phyloP scores from a whole-genome alignment of 1,140 invertebrate species.

The Venustaconcha ellipsiformis region DNA sequence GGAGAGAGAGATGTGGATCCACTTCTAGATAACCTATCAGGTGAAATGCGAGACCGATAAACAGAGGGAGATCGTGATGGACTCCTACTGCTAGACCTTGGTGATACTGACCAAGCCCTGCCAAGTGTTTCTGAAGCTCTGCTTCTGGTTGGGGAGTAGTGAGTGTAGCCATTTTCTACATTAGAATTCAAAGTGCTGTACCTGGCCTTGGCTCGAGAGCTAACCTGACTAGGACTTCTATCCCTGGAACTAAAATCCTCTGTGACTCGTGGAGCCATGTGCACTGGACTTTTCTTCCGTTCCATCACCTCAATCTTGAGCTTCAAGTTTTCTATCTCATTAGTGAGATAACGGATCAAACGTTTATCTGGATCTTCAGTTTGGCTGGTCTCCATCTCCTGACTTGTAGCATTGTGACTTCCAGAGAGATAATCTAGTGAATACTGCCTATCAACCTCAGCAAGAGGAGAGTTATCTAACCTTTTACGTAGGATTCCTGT shows the following conservation, averaged over 20 bases:
- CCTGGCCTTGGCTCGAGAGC: constrained; percentile 28
- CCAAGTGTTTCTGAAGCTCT: constrained; percentile 20
- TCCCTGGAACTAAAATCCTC: constrained; percentile 16
- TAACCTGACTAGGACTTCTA: constrained; percentile 25
- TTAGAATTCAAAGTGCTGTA: constrained; percentile 8
- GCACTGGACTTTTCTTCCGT: constrained; percentile 20
- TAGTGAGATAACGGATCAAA: constrained; percentile 37
- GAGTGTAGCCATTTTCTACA: constrained; percentile 11
- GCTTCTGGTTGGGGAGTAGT: constrained; percentile 24
- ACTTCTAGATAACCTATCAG: not conserved
- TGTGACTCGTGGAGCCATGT: constrained; percentile 11
- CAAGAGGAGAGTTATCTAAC: too few relatives aligned
- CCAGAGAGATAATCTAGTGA: too few relatives aligned
- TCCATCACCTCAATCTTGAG: constrained; percentile 46
- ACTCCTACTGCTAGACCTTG: constrained; percentile 24
- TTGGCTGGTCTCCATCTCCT: too few relatives aligned
- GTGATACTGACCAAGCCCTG: constrained; percentile 25
- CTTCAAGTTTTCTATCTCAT: constrained; percentile 51
- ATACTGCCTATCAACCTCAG: too few relatives aligned
- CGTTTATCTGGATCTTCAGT: constrained; percentile 28
- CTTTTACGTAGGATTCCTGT: too few relatives aligned
- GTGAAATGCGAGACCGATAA: too few relatives aligned
- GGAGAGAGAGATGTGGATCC: not conserved
- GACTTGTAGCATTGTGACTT: too few relatives aligned
- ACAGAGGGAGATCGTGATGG: not conserved